phyloP scores from a whole-genome alignment of 1,140 invertebrate genomes.

The Coptotermes formosanus region DNA sequence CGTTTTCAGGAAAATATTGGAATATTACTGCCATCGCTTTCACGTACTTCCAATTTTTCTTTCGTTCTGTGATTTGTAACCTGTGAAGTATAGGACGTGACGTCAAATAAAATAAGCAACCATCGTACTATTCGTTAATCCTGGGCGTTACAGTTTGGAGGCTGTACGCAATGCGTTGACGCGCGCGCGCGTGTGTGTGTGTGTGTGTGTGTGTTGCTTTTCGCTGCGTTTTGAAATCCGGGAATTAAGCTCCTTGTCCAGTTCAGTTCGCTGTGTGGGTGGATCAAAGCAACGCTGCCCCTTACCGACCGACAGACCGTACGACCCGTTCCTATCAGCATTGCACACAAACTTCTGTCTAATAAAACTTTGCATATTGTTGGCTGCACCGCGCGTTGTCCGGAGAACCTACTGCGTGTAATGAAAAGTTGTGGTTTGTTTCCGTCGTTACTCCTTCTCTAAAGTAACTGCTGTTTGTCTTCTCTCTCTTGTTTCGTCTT shows the following conservation, averaged over 20 bases:
- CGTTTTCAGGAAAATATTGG: too few relatives aligned
- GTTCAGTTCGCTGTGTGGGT: neutral
- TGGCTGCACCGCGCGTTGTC: neutral
- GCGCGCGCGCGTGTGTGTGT: too few relatives aligned
- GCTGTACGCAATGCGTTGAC: too few relatives aligned
- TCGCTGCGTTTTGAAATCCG: neutral
- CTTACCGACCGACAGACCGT: neutral
- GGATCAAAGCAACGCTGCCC: neutral
- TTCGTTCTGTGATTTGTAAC: too few relatives aligned
- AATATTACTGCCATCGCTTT: too few relatives aligned
- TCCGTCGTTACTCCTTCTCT: neutral
- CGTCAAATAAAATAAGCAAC: too few relatives aligned
- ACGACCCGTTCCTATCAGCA: neutral
- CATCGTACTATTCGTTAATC: too few relatives aligned
- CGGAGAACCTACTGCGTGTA: neutral
- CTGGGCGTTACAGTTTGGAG: too few relatives aligned
- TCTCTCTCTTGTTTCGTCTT: neutral
- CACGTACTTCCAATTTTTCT: too few relatives aligned
- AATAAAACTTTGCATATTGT: neutral
- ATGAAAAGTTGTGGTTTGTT: neutral
- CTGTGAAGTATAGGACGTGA: too few relatives aligned
- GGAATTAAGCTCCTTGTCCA: neutral
- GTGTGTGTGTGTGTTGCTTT: neutral
- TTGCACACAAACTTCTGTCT: neutral
- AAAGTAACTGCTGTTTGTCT: neutral